These are phyloP conservation scores for Trichoplusia ni DNA, from an alignment of 1,140 invertebrate species.

Conservation along the genomic window DNA sequence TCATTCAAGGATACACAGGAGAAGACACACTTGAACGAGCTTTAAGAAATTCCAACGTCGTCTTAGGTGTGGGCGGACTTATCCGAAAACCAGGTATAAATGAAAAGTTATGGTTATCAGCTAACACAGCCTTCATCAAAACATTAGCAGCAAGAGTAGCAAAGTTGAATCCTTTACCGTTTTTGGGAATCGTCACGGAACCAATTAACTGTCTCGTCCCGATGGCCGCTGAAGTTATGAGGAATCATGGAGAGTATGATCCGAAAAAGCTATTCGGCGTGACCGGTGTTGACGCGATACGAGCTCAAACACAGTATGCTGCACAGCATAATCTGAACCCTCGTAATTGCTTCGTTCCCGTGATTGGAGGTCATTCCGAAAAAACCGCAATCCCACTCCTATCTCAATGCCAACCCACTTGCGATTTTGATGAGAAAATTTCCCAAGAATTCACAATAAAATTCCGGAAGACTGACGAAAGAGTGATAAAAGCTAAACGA, in stretches of 20 bases:
- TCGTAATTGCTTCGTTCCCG: conserved; percentile 83
- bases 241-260: conserved; percentile 83
- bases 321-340: conserved; percentile 78
- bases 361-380: conserved; percentile 87
- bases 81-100: conserved; percentile 84
- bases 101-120: conserved; percentile 85
- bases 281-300: conserved; percentile 50
- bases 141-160: conserved; percentile 82
- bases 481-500: conserved; percentile 84
- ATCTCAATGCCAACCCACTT: conserved; percentile 82
- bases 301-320: conserved; percentile 85
- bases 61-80: conserved; percentile 87
- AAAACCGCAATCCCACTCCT: conserved; percentile 86
- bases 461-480: conserved; percentile 84
- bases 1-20: conserved; percentile 47
- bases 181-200: conserved; percentile 87
- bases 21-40: conserved; percentile 57
- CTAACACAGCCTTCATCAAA: conserved; percentile 87
- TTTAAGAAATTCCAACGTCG: conserved; percentile 77
- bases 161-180: conserved; percentile 84
- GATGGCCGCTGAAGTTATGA: conserved; percentile 86
- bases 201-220: conserved; percentile 86
- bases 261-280: conserved; percentile 78
- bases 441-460: conserved; percentile 77
- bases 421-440: conserved; percentile 81